These are phyloP conservation scores for Xylophagus ater DNA, from an alignment of 2,888 invertebrate species.

Conservation along the genomic window DNA sequence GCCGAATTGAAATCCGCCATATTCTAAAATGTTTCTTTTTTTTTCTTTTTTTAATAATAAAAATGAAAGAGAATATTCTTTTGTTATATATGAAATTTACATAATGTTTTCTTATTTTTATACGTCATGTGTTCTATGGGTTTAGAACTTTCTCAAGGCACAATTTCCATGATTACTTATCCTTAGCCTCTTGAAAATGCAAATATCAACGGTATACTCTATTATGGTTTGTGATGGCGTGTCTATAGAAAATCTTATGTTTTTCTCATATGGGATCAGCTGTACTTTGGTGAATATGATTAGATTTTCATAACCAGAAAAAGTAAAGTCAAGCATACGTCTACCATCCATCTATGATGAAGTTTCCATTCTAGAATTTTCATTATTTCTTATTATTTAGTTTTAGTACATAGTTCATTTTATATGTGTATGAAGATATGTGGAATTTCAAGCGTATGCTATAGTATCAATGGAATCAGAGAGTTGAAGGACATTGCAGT, in stretches of 20 bases:
- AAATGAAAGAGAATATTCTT: conserved; percentile 12
- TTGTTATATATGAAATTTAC: conserved; percentile 18
- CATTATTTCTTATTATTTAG: no score
- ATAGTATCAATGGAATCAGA: no score
- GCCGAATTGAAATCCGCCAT: no score
- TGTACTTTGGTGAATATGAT: conserved; percentile 12
- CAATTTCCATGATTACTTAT: conserved; percentile 18
- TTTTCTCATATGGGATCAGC: conserved; percentile 14
- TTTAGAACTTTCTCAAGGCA: conserved; percentile 17
- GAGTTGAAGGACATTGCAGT: no score
- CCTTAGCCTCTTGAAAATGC: conserved; percentile 9
- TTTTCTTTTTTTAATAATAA: no score
- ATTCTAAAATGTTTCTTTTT: no score
- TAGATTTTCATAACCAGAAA: conserved; percentile 5
- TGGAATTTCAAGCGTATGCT: no score
- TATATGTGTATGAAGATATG: no score
- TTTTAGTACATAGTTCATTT: no score
- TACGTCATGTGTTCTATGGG: conserved; percentile 16
- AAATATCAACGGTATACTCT: conserved; percentile 6
- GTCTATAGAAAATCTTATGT: conserved; percentile 9
- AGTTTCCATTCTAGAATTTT: no score
- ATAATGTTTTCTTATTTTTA: conserved; percentile 18
- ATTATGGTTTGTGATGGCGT: conserved; percentile 7
- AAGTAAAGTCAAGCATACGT: neutral
- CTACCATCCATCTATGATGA: no score